Percentiles rank a stretch among this genome's conserved stretches.
Evolutionary conservation across 2,113 vertebrate genomes (phyloP).

Genomic region (Xiphophorus couchianus): DNA sequence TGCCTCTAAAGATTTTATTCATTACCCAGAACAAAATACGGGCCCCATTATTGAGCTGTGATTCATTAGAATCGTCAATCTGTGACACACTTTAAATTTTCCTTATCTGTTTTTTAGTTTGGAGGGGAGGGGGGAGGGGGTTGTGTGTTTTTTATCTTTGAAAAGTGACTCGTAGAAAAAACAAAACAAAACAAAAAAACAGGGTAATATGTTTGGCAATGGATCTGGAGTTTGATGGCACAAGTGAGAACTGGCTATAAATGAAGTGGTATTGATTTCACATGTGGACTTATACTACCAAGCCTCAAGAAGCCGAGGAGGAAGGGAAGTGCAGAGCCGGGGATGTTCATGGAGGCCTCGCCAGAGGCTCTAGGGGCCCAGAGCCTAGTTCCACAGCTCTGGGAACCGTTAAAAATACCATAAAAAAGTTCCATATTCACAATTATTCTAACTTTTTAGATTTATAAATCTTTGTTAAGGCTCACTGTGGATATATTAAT

Average conservation of each 20-base stretch:
- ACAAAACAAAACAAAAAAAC: constrained; percentile 14
- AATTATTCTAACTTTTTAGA: constrained; percentile 75
- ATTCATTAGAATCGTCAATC: constrained; percentile 25
- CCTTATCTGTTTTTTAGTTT: constrained; percentile 32
- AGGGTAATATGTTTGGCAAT: constrained; percentile 69
- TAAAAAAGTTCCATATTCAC: constrained; percentile 76
- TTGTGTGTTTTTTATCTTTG: constrained; percentile 31
- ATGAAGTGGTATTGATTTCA: constrained; percentile 79
- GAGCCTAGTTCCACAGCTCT: constrained; percentile 56
- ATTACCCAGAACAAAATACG: constrained; percentile 36
- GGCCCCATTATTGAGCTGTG: constrained; percentile 25
- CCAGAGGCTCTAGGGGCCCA: constrained; percentile 43
- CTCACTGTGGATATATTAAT: constrained; percentile 73
- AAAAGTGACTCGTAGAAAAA: constrained; percentile 50
- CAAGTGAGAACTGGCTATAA: constrained; percentile 75
- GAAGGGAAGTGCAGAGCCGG: constrained; percentile 40
- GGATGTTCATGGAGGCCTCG: constrained; percentile 62
- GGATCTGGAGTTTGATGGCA: constrained; percentile 73
- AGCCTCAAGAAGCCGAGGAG: constrained; percentile 38
- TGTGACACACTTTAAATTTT: constrained; percentile 45
- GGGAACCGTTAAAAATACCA: constrained; percentile 73
- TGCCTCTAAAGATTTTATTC: constrained; percentile 52
- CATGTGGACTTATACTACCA: constrained; percentile 69
- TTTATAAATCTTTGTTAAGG: constrained; percentile 76
- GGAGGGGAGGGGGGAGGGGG: constrained; percentile 16